Conservation (phyloP, 2,113 vertebrate genomes). For the Oryctolagus cuniculus region mOryCun1.1 NC_091453.1:9318501-9319000, state of each 20-base stretch:
- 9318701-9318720: conserved; percentile 17
- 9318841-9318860: conserved; percentile 29
- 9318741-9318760: background rate
- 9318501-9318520: background rate
- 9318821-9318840: background rate
- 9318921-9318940: no score
- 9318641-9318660: background rate
- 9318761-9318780: background rate
- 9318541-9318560: conserved; percentile 36
- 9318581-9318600: background rate
- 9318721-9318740: conserved; percentile 30
- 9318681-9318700: background rate
- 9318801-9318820: background rate
- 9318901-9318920: no score
- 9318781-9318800: background rate
- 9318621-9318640: background rate
- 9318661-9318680: background rate
- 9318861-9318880: conserved; percentile 11
- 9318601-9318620: background rate
- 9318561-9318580: conserved; percentile 12
- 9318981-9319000: no score
- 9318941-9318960: no score
- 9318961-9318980: no score
- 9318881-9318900: conserved; percentile 34
- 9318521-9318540: background rate